These are phyloP conservation scores for Temnothorax ravouxi DNA, from an alignment of 2,888 invertebrate genomes.

Conservation along the genomic window DNA sequence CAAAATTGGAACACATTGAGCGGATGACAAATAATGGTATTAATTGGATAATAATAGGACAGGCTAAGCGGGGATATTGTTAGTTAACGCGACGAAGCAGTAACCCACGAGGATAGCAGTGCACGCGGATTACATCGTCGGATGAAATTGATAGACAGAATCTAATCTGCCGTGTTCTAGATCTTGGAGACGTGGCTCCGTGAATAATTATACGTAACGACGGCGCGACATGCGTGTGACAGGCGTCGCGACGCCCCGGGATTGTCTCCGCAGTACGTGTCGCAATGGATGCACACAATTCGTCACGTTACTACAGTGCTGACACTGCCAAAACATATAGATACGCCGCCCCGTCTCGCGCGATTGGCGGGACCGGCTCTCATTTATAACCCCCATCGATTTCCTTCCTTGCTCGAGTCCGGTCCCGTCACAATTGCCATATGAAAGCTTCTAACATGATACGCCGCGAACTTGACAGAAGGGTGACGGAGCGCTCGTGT, in stretches of 20 bases:
- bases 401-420: slow-evolving; percentile 19
- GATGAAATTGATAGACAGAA: slow-evolving; percentile 71
- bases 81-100: slow-evolving; percentile 50
- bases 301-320: slow-evolving; percentile 44
- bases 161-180: slow-evolving; percentile 69
- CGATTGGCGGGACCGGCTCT: slow-evolving; percentile 37
- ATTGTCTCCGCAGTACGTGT: slow-evolving; percentile 55
- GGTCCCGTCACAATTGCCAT: slow-evolving; percentile 29
- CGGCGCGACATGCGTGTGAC: slow-evolving; percentile 60
- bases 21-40: slow-evolving; percentile 39
- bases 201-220: slow-evolving; percentile 72
- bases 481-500: slow-evolving; percentile 17
- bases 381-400: slow-evolving; percentile 48
- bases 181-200: slow-evolving; percentile 59
- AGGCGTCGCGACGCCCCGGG: slow-evolving; percentile 54
- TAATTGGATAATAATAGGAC: slow-evolving; percentile 18
- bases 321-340: slow-evolving; percentile 45
- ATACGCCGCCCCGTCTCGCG: slow-evolving; percentile 36
- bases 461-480: not conserved
- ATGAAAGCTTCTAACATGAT: slow-evolving; percentile 41
- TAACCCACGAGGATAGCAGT: slow-evolving; percentile 37
- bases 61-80: slow-evolving; percentile 52
- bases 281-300: slow-evolving; percentile 58
- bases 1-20: slow-evolving; percentile 24
- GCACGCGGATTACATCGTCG: slow-evolving; percentile 48